A percentile compares a stretch with the other conserved stretches of the same genome.
Conservation (phyloP, 2,113 vertebrate species). For the Salvelinus namaycush region DNA sequence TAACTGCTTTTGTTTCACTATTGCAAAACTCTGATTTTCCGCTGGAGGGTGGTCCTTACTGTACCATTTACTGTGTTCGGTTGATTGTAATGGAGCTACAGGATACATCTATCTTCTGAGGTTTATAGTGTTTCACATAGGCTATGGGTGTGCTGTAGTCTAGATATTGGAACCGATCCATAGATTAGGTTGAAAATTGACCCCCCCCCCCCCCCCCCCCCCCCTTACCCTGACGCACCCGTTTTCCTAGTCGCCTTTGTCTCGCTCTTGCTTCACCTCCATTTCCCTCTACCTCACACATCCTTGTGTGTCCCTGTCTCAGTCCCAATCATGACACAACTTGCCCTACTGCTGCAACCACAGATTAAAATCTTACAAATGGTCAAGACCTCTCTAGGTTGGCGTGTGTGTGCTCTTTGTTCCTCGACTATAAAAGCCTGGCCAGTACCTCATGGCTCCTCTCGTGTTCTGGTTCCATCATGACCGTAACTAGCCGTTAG, state of each 20-base stretch:
- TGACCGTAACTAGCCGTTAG: background rate
- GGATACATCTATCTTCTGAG: slow-evolving; percentile 5
- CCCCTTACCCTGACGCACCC: background rate
- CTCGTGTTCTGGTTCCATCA: background rate
- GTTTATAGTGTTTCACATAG: background rate
- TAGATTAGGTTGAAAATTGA: too few species aligned
- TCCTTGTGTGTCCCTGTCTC: background rate
- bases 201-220: too few species aligned
- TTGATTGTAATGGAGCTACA: background rate
- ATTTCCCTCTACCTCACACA: background rate
- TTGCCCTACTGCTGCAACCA: background rate
- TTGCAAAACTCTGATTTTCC: too few species aligned
- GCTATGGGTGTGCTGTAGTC: too few species aligned
- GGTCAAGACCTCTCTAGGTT: background rate
- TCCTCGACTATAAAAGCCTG: background rate
- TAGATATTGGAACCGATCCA: too few species aligned
- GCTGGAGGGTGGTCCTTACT: background rate
- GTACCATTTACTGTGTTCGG: background rate
- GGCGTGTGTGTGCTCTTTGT: background rate
- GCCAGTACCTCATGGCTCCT: background rate
- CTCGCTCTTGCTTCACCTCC: background rate
- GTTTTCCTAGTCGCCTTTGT: background rate
- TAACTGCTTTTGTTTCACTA: background rate
- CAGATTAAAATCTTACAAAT: background rate
- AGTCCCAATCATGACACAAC: background rate